These are phyloP conservation scores for Leptinotarsa lineolata DNA, from an alignment of 1,140 invertebrate species.

Conservation along the genomic window DNA sequence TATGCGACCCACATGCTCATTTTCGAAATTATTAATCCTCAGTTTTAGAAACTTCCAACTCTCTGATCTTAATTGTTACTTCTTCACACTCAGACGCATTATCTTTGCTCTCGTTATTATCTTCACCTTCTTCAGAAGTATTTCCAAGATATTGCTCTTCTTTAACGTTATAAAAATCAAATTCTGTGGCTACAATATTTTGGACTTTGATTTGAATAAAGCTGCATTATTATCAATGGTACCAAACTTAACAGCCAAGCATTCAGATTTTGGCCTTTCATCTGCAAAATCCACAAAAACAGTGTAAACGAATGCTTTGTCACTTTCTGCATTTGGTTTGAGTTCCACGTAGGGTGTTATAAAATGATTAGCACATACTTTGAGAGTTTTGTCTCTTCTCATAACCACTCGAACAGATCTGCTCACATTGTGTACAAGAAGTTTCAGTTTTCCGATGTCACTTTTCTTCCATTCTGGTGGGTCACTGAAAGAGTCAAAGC, in stretches of 20 bases:
- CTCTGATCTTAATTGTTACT: conserved; percentile 43
- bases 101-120: conserved; percentile 49
- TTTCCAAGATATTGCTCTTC: conserved; percentile 51
- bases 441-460: conserved; percentile 81
- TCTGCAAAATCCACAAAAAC: conserved; percentile 84
- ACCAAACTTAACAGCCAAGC: conserved; percentile 82
- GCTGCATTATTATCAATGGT: conserved; percentile 83
- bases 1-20: conserved; percentile 7
- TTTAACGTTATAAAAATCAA: conserved; percentile 63
- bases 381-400: conserved; percentile 83
- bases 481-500: conserved; percentile 59
- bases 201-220: conserved; percentile 76
- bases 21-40: conserved; percentile 29
- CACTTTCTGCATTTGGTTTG: conserved; percentile 78
- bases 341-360: conserved; percentile 81
- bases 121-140: conserved; percentile 43
- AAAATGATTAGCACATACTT: conserved; percentile 89
- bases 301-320: conserved; percentile 83
- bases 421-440: conserved; percentile 73
- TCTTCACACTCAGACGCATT: conserved; percentile 45
- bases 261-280: conserved; percentile 75
- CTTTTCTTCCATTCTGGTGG: conserved; percentile 77
- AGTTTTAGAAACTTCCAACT: conserved; percentile 44
- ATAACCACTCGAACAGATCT: conserved; percentile 78
- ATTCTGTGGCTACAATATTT: conserved; percentile 67